A percentile compares a stretch with the other conserved stretches of the same genome.
Evolutionary conservation across 2,113 vertebrate genomes (phyloP).

Genomic region (Ovis aries): DNA sequence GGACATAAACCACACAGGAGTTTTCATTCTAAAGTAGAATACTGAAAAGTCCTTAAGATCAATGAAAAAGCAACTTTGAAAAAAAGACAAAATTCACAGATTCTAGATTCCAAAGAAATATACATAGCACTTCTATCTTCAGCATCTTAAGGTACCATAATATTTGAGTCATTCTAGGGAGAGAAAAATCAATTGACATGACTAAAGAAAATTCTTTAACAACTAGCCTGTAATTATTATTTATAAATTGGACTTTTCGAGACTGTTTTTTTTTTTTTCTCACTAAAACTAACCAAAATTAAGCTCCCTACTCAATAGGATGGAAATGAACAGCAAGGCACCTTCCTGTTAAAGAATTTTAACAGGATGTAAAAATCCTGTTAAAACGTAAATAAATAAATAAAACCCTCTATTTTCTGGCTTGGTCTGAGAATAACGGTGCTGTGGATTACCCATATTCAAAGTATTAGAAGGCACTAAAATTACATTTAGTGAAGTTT

Average conservation of each 20-base stretch:
- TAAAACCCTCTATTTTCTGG: neutral
- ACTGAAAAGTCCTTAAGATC: neutral
- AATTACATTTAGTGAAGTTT: neutral
- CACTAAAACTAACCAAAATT: neutral
- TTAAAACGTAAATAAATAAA: neutral
- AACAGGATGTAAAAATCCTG: neutral
- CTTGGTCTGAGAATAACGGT: neutral
- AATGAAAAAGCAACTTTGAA: neutral
- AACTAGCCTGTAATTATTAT: neutral
- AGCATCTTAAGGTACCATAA: neutral
- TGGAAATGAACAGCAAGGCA: neutral
- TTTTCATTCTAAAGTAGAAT: constrained; percentile 19
- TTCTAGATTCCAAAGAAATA: neutral
- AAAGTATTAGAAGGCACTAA: neutral
- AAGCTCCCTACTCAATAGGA: neutral
- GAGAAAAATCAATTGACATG: neutral
- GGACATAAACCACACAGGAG: neutral
- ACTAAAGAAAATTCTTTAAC: neutral
- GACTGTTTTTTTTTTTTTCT: neutral
- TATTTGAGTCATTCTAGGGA: neutral
- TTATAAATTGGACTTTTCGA: neutral
- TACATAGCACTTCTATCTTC: neutral
- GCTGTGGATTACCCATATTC: neutral
- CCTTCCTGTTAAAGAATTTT: neutral
- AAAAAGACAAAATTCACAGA: neutral